phyloP scores from a whole-genome alignment of 2,797 vertebrate species.

The Manis pentadactyla region DNA sequence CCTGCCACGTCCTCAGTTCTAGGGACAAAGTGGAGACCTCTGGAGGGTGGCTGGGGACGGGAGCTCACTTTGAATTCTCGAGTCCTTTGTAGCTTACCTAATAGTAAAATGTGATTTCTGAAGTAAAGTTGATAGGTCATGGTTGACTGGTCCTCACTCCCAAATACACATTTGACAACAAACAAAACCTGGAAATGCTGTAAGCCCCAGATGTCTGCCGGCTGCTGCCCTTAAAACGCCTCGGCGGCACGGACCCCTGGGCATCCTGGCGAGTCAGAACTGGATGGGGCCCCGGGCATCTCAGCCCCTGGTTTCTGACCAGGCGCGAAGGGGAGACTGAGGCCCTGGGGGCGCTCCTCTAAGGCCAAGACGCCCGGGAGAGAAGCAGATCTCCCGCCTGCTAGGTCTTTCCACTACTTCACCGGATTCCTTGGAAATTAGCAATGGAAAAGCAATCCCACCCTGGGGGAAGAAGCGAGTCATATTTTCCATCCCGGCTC shows the following conservation, averaged over 20 bases:
- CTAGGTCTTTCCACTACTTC: constrained; percentile 74
- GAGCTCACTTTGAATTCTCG: not conserved
- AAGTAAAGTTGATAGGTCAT: not conserved
- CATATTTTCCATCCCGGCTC: constrained; percentile 65
- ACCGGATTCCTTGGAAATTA: constrained; percentile 69
- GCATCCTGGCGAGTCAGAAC: not conserved
- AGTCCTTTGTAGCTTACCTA: not conserved
- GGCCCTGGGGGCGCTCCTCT: not conserved
- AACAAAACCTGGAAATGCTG: not conserved
- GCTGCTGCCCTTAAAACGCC: not conserved
- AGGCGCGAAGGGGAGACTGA: not conserved
- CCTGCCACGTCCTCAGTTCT: fast-evolving
- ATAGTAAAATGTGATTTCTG: not conserved
- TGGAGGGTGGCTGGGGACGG: too few species aligned
- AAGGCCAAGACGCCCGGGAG: not conserved
- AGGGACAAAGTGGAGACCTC: not conserved
- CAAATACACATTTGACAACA: not conserved
- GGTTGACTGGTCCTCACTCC: not conserved
- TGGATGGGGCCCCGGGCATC: too few species aligned
- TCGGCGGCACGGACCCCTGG: not conserved
- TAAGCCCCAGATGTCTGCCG: fast-evolving
- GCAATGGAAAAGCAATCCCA: constrained; percentile 70
- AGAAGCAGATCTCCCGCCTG: not conserved
- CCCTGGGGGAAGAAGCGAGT: not conserved
- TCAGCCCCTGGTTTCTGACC: not conserved